Evolutionary conservation across 2,888 invertebrate genomes (phyloP).

Genomic region (Mesoligia furuncula): DNA sequence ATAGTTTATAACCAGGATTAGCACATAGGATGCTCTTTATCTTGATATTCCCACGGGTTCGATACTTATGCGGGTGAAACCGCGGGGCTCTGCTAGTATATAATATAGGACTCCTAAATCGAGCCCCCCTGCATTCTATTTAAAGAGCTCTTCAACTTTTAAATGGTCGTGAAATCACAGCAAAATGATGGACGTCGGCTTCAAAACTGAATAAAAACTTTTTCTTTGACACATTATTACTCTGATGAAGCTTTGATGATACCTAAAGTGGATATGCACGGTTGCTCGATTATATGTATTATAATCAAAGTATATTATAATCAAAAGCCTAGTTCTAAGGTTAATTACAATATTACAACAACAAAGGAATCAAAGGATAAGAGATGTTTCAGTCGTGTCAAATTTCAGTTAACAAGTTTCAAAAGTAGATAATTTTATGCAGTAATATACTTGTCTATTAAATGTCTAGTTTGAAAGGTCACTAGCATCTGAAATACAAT

Average conservation of each 20-base stretch:
- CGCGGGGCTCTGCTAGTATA: too few species aligned
- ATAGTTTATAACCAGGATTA: too few species aligned
- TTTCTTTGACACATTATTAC: not conserved
- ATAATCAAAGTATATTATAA: too few species aligned
- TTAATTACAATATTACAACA: not conserved
- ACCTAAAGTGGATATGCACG: not conserved
- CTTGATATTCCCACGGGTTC: too few species aligned
- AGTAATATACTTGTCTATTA: not conserved
- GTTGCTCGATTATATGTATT: too few species aligned
- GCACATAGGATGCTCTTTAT: too few species aligned
- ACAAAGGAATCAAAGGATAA: slow-evolving; percentile 17
- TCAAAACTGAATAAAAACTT: not conserved
- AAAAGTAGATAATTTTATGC: slow-evolving; percentile 8
- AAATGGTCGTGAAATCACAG: not conserved
- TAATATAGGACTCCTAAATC: not conserved
- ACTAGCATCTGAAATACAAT: slow-evolving; percentile 2
- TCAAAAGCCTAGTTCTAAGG: not conserved
- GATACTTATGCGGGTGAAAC: too few species aligned
- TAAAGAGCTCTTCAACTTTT: not conserved
- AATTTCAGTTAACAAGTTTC: slow-evolving; percentile 31
- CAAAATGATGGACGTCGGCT: not conserved
- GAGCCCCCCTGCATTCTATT: not conserved
- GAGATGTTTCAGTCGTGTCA: slow-evolving; percentile 1
- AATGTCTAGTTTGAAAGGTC: slow-evolving; percentile 5
- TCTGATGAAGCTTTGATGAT: not conserved